These are phyloP conservation scores for Popillia japonica DNA, from an alignment of 1,140 invertebrate species.

Conservation along the genomic window DNA sequence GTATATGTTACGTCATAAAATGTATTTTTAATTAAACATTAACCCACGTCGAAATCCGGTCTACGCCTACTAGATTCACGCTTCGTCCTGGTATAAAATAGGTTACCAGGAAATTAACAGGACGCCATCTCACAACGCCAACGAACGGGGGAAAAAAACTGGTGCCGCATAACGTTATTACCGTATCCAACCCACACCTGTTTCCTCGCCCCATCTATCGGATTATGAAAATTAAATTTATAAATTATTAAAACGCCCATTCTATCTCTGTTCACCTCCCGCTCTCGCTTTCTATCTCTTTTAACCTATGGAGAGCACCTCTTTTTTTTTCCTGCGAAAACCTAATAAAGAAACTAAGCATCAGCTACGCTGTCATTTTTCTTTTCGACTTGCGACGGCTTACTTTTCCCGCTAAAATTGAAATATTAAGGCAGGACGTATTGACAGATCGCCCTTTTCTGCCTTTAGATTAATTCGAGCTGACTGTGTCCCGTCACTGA, in stretches of 20 bases:
- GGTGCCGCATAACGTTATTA: background rate
- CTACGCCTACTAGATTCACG: background rate
- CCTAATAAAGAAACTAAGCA: background rate
- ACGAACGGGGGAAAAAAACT: background rate
- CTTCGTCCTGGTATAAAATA: background rate
- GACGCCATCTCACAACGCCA: background rate
- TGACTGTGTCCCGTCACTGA: background rate
- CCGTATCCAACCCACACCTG: background rate
- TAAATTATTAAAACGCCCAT: background rate
- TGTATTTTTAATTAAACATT: background rate
- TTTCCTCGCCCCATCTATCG: background rate
- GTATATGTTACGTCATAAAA: background rate
- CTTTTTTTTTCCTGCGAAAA: background rate
- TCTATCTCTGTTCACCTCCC: too few relatives aligned
- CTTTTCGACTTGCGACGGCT: background rate
- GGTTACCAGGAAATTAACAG: constrained; percentile 1
- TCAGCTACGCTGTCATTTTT: background rate
- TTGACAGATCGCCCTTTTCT: background rate
- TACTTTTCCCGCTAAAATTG: background rate
- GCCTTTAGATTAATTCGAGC: constrained; percentile 2
- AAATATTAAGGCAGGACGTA: background rate
- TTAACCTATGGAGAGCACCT: too few relatives aligned
- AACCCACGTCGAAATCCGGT: background rate
- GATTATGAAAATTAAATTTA: constrained; percentile 16
- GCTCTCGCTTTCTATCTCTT: too few relatives aligned